phyloP scores from a whole-genome alignment of 2,888 invertebrate species.

The Imbricaverruca yamaguchii region DNA sequence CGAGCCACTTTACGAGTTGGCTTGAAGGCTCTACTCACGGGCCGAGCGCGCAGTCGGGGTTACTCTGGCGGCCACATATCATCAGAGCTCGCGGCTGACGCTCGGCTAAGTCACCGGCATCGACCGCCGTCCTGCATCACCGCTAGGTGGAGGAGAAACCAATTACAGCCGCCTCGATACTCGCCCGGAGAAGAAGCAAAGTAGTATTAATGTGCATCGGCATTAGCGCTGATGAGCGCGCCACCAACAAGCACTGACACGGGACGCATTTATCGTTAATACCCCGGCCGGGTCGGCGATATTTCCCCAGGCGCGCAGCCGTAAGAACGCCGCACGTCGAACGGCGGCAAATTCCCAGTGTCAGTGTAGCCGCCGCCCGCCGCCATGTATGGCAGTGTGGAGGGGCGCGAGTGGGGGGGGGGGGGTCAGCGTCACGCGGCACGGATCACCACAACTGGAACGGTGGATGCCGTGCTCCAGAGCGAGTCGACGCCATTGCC shows the following conservation, averaged over 20 bases:
- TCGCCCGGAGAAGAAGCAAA: slow-evolving; percentile 9
- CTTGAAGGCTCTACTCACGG: background rate
- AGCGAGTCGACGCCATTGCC: too few species aligned
- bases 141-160: background rate
- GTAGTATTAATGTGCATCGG: background rate
- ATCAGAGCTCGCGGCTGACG: background rate
- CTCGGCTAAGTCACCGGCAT: background rate
- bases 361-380: too few species aligned
- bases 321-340: too few species aligned
- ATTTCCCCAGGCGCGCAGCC: background rate
- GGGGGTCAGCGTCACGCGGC: too few species aligned
- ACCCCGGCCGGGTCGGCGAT: background rate
- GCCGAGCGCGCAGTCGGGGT: background rate
- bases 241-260: slow-evolving; percentile 10
- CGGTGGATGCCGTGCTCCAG: too few species aligned
- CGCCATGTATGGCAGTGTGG: too few species aligned
- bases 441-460: too few species aligned
- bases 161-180: background rate
- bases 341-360: too few species aligned
- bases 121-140: background rate
- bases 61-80: background rate
- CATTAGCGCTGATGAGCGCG: background rate
- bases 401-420: too few species aligned
- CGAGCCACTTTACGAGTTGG: slow-evolving; percentile 2
- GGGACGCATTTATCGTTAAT: slow-evolving; percentile 8